A percentile compares a stretch with the other conserved stretches of the same genome.
Evolutionary conservation across 2,113 vertebrate species (phyloP).

Genomic region (Laterallus jamaicensis): DNA sequence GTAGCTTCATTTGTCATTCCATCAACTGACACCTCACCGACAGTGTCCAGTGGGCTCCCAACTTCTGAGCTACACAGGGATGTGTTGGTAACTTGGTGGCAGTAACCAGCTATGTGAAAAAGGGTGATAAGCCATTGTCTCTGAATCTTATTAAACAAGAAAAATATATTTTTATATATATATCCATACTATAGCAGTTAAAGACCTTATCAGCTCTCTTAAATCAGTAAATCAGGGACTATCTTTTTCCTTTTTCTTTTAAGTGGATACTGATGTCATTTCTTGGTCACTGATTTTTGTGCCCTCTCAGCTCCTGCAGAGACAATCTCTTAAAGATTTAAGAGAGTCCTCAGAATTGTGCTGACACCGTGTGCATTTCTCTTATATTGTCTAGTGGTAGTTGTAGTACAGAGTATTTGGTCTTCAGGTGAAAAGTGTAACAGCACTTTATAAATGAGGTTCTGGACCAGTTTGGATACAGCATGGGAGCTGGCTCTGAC

Average conservation of each 20-base stretch:
- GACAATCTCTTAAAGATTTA: neutral
- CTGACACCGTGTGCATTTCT: neutral
- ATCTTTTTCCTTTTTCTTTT: neutral
- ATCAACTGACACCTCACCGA: neutral
- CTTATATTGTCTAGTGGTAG: neutral
- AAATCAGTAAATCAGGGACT: neutral
- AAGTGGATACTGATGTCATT: neutral
- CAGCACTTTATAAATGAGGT: neutral
- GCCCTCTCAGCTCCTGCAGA: neutral
- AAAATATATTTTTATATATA: neutral
- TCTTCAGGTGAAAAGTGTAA: neutral
- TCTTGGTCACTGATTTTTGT: neutral
- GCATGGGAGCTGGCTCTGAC: neutral
- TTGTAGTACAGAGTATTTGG: neutral
- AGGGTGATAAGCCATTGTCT: neutral
- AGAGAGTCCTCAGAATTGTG: neutral
- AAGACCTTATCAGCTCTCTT: neutral
- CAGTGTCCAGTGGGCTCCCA: neutral
- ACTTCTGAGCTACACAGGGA: fast-evolving
- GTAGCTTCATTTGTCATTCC: neutral
- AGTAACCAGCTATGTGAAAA: neutral
- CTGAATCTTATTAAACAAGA: neutral
- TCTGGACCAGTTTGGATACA: neutral
- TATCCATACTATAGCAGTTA: neutral
- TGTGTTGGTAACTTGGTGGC: neutral